phyloP scores from a whole-genome alignment of 2,888 invertebrate genomes.

The Macrophya alboannulata region DNA sequence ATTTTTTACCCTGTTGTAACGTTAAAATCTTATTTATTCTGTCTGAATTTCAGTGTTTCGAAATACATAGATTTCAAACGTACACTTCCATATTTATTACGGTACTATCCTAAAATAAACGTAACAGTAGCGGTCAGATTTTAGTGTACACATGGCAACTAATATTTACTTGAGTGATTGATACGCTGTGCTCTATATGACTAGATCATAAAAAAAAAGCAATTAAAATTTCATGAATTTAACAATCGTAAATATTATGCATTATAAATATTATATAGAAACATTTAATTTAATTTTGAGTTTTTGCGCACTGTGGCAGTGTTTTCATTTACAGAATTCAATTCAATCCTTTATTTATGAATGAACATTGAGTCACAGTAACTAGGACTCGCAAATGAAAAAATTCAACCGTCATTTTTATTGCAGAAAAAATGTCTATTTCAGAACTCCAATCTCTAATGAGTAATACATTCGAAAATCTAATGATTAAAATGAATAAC shows the following conservation, averaged over 20 bases:
- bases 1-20: constrained; percentile 50
- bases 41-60: constrained; percentile 8
- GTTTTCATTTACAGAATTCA: constrained; percentile 2
- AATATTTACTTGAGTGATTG: constrained; percentile 72
- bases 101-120: constrained; percentile 15
- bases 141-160: constrained; percentile 70
- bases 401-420: background rate
- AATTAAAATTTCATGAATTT: constrained; percentile 71
- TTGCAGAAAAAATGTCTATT: background rate
- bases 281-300: constrained; percentile 64
- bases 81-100: constrained; percentile 30
- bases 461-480: background rate
- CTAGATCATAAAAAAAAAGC: constrained; percentile 77
- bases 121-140: background rate
- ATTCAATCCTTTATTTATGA: background rate
- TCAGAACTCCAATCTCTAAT: background rate
- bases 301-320: constrained; percentile 54
- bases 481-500: constrained; percentile 24
- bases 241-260: constrained; percentile 71
- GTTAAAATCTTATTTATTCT: constrained; percentile 6
- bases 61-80: constrained; percentile 26
- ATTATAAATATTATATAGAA: constrained; percentile 67
- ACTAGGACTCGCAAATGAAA: background rate
- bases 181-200: constrained; percentile 76
- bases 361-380: constrained; percentile 5